Percentiles rank a stretch among this genome's conserved stretches.
Evolutionary conservation across 2,888 invertebrate species (phyloP).

Genomic region (Protophormia terraenovae): DNA sequence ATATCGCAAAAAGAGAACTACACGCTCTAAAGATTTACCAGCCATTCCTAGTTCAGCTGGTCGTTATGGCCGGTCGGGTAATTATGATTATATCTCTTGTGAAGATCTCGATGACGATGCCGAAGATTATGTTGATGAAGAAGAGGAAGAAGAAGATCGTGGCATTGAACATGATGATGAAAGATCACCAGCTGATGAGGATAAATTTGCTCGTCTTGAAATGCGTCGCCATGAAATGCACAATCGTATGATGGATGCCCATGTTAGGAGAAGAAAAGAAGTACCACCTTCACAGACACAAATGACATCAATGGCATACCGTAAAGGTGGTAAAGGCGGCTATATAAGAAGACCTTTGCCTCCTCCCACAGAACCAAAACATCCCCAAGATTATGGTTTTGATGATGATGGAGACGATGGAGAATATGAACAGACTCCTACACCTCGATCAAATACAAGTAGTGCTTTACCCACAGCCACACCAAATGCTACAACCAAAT

Average conservation of each 20-base stretch:
- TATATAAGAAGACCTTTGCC: constrained; percentile 57
- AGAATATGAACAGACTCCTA: constrained; percentile 78
- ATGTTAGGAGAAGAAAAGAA: constrained; percentile 76
- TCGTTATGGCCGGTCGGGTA: constrained; percentile 72
- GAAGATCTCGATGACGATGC: constrained; percentile 78
- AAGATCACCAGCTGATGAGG: constrained; percentile 78
- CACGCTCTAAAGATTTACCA: constrained; percentile 77
- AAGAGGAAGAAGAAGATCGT: constrained; percentile 71
- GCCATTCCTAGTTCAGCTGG: constrained; percentile 55
- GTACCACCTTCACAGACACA: constrained; percentile 65
- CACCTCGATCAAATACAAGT: constrained; percentile 78
- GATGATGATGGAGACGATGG: constrained; percentile 71
- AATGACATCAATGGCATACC: constrained; percentile 50
- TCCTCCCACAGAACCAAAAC: constrained; percentile 62
- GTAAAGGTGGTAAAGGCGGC: constrained; percentile 41
- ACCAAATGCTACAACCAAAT: constrained; percentile 73
- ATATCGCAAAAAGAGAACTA: constrained; percentile 82
- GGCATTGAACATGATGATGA: constrained; percentile 66
- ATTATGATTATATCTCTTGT: constrained; percentile 79
- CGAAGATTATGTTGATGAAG: constrained; percentile 77
- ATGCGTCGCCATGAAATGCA: constrained; percentile 80
- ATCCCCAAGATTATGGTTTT: constrained; percentile 69
- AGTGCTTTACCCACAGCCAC: constrained; percentile 69
- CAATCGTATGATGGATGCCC: constrained; percentile 80
- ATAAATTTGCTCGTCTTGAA: constrained; percentile 80